Evolutionary conservation across 1,140 invertebrate species (phyloP).

Genomic region (Plodia interpunctella): DNA sequence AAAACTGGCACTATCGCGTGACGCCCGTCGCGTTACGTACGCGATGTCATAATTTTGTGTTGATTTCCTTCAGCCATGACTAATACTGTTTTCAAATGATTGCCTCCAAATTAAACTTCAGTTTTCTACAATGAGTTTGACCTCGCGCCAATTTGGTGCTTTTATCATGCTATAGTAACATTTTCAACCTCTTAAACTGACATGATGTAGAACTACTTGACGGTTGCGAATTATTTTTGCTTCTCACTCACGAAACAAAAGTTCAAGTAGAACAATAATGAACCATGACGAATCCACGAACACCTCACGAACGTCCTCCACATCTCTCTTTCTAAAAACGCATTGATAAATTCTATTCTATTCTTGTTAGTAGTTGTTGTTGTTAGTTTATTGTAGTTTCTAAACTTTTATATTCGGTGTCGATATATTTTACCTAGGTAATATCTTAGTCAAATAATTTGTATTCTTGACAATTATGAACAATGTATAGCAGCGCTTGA

Average conservation of each 20-base stretch:
- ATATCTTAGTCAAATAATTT: neutral
- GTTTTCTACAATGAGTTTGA: conserved; percentile 1
- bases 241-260: no score
- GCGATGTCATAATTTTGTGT: conserved; percentile 70
- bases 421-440: neutral
- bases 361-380: no score
- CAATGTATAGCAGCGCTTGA: neutral
- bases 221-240: no score
- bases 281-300: no score
- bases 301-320: no score
- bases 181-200: neutral
- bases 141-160: neutral
- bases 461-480: neutral
- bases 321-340: no score
- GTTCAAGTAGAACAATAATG: no score
- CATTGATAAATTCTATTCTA: no score
- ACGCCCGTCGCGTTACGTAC: conserved; percentile 43
- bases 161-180: neutral
- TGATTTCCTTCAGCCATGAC: conserved; percentile 60
- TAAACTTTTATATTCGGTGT: no score
- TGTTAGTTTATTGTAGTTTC: no score
- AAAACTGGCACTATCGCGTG: conserved; percentile 60
- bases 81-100: conserved; percentile 53
- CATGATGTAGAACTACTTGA: no score
- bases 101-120: conserved; percentile 35